Evolutionary conservation across 2,888 invertebrate species (phyloP).

Genomic region (Diarsia mendica): DNA sequence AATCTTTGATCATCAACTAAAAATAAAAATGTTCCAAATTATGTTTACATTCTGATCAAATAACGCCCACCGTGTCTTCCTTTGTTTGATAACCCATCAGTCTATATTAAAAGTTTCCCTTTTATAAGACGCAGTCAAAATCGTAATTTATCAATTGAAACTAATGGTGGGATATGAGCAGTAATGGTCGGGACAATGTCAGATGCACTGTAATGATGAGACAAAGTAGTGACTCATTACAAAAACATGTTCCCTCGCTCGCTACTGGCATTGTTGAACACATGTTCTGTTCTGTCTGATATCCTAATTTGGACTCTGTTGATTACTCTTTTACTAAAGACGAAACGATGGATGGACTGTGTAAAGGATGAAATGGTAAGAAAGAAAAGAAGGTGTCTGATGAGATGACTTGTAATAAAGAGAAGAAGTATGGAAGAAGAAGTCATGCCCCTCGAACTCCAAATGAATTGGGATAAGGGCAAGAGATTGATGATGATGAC

Average conservation of each 20-base stretch:
- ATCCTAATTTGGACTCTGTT: conserved; percentile 41
- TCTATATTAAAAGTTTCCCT: conserved; percentile 35
- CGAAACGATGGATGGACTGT: too few species aligned
- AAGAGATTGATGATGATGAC: too few species aligned
- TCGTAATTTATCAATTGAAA: conserved; percentile 66
- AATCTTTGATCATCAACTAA: conserved; percentile 21
- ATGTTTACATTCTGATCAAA: conserved; percentile 25
- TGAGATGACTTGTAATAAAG: too few species aligned
- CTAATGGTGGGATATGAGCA: conserved; percentile 56
- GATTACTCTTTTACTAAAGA: conserved; percentile 13
- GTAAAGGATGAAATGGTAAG: too few species aligned
- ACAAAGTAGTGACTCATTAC: conserved; percentile 67
- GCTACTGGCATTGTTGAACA: conserved; percentile 62
- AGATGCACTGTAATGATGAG: conserved; percentile 53
- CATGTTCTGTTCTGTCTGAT: conserved; percentile 46
- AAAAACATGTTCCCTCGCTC: conserved; percentile 60
- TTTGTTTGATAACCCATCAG: conserved; percentile 24
- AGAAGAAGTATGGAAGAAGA: too few species aligned
- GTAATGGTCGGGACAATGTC: conserved; percentile 58
- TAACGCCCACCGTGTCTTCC: conserved; percentile 19
- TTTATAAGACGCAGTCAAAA: conserved; percentile 43
- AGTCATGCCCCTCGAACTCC: too few species aligned
- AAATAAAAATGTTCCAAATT: conserved; percentile 34
- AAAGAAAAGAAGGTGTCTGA: too few species aligned
- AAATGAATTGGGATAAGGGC: too few species aligned